Evolutionary conservation across 2,888 invertebrate species (phyloP).

Genomic region (Nephrotoma appendiculata): DNA sequence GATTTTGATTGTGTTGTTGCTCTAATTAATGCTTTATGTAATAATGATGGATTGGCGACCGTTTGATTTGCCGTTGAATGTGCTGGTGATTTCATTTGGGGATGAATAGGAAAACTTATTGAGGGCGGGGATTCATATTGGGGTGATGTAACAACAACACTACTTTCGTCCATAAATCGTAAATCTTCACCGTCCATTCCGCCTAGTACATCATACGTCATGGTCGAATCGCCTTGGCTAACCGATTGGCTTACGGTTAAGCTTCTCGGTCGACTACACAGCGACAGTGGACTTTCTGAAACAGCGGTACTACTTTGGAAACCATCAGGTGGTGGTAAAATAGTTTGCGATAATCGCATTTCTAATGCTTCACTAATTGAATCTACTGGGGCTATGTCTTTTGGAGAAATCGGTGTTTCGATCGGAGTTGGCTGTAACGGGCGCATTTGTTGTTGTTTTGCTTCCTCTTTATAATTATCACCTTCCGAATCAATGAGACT

Average conservation of each 20-base stretch:
- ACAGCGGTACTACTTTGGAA: slow-evolving; percentile 54
- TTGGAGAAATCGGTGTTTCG: slow-evolving; percentile 15
- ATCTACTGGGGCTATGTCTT: slow-evolving; percentile 27
- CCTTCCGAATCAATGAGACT: slow-evolving; percentile 48
- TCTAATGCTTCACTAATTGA: slow-evolving; percentile 25
- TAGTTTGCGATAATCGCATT: slow-evolving; percentile 43
- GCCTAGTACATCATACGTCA: slow-evolving; percentile 59
- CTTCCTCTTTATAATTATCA: slow-evolving; percentile 14
- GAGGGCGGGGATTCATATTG: slow-evolving; percentile 64
- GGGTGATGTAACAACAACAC: slow-evolving; percentile 64
- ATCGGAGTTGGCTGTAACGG: slow-evolving; percentile 19
- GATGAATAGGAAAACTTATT: slow-evolving; percentile 40
- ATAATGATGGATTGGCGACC: slow-evolving; percentile 46
- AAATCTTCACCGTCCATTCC: slow-evolving; percentile 76
- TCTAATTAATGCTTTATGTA: slow-evolving; percentile 58
- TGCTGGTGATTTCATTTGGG: slow-evolving; percentile 44
- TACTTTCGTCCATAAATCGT: slow-evolving; percentile 84
- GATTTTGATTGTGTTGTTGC: slow-evolving; percentile 46
- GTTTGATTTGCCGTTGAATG: slow-evolving; percentile 25
- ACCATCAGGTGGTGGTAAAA: slow-evolving; percentile 59
- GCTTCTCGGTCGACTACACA: slow-evolving; percentile 39
- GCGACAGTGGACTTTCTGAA: slow-evolving; percentile 47
- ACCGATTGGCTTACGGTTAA: slow-evolving; percentile 32
- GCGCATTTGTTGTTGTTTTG: slow-evolving; percentile 9
- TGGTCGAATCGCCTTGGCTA: slow-evolving; percentile 39